Evolutionary conservation across 2,888 invertebrate genomes (phyloP).

Genomic region (Andrena camellia): DNA sequence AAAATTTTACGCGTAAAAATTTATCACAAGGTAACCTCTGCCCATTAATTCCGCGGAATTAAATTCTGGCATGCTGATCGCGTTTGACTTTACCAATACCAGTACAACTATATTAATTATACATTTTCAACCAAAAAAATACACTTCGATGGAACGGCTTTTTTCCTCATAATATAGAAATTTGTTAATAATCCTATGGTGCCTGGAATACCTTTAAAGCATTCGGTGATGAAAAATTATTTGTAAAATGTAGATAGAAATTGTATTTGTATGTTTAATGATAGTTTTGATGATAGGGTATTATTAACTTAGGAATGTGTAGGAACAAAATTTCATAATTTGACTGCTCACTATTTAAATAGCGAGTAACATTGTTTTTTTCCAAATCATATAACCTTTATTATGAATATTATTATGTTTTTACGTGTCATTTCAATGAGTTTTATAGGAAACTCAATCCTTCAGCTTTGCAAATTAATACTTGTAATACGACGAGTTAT

Average conservation of each 20-base stretch:
- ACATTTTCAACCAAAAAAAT: neutral
- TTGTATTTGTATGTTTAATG: no score
- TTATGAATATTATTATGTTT: no score
- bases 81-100: neutral
- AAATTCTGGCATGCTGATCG: neutral
- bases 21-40: neutral
- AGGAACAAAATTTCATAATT: no score
- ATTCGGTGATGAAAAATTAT: no score
- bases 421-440: neutral
- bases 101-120: neutral
- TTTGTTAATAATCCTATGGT: neutral
- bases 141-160: neutral
- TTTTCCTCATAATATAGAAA: neutral
- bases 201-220: no score
- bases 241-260: no score
- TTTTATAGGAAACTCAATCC: conserved; percentile 1
- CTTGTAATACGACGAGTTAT: neutral
- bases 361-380: no score
- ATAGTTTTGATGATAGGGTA: no score
- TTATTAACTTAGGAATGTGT: no score
- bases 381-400: no score
- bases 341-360: no score
- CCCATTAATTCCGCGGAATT: neutral
- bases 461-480: neutral
- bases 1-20: neutral